Conservation (phyloP, 2,888 invertebrate genomes). For the Ametastegia equiseti region DNA sequence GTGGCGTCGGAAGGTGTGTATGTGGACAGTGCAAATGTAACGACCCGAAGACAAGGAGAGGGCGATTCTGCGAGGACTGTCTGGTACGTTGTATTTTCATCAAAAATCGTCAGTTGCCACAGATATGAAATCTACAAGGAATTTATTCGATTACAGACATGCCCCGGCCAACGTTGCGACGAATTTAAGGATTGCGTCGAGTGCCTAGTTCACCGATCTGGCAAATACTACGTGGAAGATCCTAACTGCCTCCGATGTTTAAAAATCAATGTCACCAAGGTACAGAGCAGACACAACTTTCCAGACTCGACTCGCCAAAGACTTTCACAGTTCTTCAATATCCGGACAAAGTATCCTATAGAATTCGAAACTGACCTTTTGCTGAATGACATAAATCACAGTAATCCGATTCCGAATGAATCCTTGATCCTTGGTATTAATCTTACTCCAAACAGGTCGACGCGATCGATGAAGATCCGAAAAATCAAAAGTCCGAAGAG, state of each 20-base stretch:
- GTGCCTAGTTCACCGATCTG: conserved; percentile 79
- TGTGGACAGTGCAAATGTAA: conserved; percentile 85
- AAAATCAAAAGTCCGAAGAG: conserved; percentile 64
- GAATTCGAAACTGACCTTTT: neutral
- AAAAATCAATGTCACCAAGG: conserved; percentile 66
- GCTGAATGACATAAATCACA: neutral
- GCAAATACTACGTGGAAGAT: conserved; percentile 60
- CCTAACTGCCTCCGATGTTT: conserved; percentile 57
- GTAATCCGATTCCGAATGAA: neutral
- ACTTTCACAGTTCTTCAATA: too few relatives aligned
- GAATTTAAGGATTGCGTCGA: conserved; percentile 77
- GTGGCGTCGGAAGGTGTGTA: conserved; percentile 82
- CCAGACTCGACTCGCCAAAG: too few relatives aligned
- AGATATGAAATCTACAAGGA: neutral
- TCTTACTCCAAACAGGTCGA: conserved; percentile 58
- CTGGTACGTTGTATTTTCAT: conserved; percentile 73
- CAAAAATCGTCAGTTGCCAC: neutral
- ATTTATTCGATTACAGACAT: conserved; percentile 75
- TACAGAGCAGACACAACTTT: conserved; percentile 51
- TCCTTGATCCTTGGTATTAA: neutral
- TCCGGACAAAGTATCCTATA: too few relatives aligned
- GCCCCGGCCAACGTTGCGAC: conserved; percentile 81
- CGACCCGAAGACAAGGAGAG: conserved; percentile 71
- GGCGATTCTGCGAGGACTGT: conserved; percentile 85
- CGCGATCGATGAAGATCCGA: conserved; percentile 60